phyloP scores from a whole-genome alignment of 2,888 invertebrate species.

The Malacosoma neustria region DNA sequence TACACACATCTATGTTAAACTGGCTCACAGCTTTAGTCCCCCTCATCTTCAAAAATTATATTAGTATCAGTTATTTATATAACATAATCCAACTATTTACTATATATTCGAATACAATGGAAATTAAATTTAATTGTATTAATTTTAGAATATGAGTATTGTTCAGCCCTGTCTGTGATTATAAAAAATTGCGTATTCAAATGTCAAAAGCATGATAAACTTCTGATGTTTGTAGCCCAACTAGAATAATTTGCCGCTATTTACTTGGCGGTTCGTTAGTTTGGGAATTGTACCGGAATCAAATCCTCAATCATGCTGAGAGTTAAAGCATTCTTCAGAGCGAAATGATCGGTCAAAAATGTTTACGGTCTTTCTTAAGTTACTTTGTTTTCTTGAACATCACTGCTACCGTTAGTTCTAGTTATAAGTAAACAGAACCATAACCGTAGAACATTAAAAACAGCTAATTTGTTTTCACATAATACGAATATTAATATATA shows the following conservation, averaged over 20 bases:
- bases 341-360: conserved; percentile 1
- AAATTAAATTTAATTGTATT: neutral
- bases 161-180: conserved; percentile 38
- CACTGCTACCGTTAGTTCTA: too few species aligned
- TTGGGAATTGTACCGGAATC: conserved; percentile 68
- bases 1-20: too few species aligned
- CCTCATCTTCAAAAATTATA: too few species aligned
- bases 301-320: conserved; percentile 45
- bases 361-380: conserved; percentile 5
- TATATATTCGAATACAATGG: too few species aligned
- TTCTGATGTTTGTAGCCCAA: conserved; percentile 43
- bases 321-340: conserved; percentile 14
- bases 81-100: too few species aligned
- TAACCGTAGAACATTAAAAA: too few species aligned
- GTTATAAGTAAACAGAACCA: too few species aligned
- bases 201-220: conserved; percentile 52
- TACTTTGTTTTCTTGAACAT: too few species aligned
- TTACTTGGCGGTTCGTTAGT: conserved; percentile 56
- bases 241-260: conserved; percentile 40
- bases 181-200: conserved; percentile 41
- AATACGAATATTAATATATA: conserved; percentile 7
- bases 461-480: too few species aligned
- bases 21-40: too few species aligned
- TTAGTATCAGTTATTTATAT: too few species aligned
- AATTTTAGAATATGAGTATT: conserved; percentile 4